Evolutionary conservation across 2,797 vertebrate genomes (phyloP).

Genomic region (Amphiprion clarkii): DNA sequence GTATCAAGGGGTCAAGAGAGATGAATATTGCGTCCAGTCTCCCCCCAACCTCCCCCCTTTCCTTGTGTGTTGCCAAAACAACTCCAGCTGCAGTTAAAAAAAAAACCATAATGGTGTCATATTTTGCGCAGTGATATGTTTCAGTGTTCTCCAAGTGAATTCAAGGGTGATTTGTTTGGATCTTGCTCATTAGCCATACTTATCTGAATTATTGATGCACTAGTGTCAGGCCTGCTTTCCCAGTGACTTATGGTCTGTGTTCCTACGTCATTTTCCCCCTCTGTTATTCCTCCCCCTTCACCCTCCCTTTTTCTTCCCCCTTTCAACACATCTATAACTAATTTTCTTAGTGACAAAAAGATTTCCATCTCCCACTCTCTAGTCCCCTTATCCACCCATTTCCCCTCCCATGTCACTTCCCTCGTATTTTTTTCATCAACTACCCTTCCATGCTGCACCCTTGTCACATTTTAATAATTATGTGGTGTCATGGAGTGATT

Average conservation of each 20-base stretch:
- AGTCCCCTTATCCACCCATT: constrained; percentile 27
- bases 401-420: constrained; percentile 13
- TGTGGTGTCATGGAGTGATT: constrained; percentile 38
- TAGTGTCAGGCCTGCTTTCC: constrained; percentile 72
- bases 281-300: constrained; percentile 61
- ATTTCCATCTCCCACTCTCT: constrained; percentile 37
- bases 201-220: constrained; percentile 82
- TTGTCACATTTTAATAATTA: constrained; percentile 58
- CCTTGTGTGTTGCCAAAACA: constrained; percentile 38
- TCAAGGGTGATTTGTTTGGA: constrained; percentile 78
- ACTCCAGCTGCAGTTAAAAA: constrained; percentile 57
- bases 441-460: background rate
- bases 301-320: constrained; percentile 29
- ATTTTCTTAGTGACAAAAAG: constrained; percentile 57
- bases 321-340: constrained; percentile 50
- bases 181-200: constrained; percentile 77
- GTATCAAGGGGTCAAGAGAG: constrained; percentile 35
- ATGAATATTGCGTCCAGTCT: constrained; percentile 43
- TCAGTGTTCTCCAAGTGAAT: constrained; percentile 68
- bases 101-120: constrained; percentile 46
- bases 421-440: constrained; percentile 12
- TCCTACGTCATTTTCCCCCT: constrained; percentile 67
- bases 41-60: background rate
- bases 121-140: constrained; percentile 60
- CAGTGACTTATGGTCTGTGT: constrained; percentile 72